Conservation (phyloP, 1,140 invertebrate genomes). For the Neocloeon triangulifer region DNA sequence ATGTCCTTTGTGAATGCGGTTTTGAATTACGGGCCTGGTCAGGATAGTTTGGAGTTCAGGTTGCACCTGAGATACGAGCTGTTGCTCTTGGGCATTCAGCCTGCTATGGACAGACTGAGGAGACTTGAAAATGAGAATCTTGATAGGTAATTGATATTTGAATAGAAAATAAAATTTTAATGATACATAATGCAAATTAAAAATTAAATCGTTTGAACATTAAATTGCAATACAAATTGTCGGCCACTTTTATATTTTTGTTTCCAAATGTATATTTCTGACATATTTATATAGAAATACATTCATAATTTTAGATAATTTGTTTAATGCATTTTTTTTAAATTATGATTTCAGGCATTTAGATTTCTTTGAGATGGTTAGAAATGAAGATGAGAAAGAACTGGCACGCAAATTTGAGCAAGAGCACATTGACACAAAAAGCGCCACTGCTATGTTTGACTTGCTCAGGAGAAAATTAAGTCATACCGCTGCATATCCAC, state of each 20-base stretch:
- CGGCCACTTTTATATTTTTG: not conserved
- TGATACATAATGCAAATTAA: no score
- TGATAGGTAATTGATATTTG: no score
- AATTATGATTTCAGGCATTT: conserved; percentile 28
- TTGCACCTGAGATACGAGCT: conserved; percentile 90
- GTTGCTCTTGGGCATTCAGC: conserved; percentile 89
- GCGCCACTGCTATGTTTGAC: conserved; percentile 84
- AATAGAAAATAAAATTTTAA: no score
- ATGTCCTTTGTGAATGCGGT: conserved; percentile 98
- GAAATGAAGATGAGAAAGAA: conserved; percentile 91
- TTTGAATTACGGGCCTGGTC: conserved; percentile 85
- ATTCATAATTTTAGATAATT: not conserved
- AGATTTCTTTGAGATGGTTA: conserved; percentile 96
- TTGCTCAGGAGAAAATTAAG: conserved; percentile 70
- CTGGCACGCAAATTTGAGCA: conserved; percentile 72
- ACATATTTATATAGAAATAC: not conserved
- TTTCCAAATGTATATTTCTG: not conserved
- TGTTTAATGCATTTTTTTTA: not conserved
- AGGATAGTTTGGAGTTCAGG: conserved; percentile 88
- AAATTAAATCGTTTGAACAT: no score
- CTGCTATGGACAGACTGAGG: conserved; percentile 79
- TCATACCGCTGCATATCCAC: conserved; percentile 80
- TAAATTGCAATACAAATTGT: no score
- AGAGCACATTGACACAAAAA: conserved; percentile 87
- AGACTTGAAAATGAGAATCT: conserved; percentile 84